Percentiles rank a stretch among this genome's conserved stretches.
Evolutionary conservation across 1,140 invertebrate species (phyloP).

Genomic region (Bombus confusus): DNA sequence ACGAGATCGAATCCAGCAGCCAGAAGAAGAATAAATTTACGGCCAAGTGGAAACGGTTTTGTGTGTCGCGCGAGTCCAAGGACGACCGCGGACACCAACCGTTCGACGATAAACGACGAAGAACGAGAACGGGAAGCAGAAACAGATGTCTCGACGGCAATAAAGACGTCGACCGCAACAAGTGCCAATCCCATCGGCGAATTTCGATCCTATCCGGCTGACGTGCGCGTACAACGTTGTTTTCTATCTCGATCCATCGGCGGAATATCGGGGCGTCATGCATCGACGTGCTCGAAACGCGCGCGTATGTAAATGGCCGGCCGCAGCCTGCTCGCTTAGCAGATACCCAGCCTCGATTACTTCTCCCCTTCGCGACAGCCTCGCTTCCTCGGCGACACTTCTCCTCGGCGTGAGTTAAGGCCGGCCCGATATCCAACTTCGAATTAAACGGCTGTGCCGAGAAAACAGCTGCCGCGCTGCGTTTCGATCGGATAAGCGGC

Average conservation of each 20-base stretch:
- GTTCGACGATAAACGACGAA: not conserved
- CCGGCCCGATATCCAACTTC: conserved; percentile 47
- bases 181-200: conserved; percentile 34
- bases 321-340: conserved; percentile 25
- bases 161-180: conserved; percentile 45
- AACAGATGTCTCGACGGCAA: conserved; percentile 21
- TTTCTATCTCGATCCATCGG: conserved; percentile 16
- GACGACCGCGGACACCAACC: too few species aligned
- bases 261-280: conserved; percentile 25
- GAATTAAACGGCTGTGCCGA: conserved; percentile 64
- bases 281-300: conserved; percentile 17
- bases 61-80: too few species aligned
- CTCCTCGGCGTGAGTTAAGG: conserved; percentile 17
- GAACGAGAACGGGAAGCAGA: not conserved
- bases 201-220: conserved; percentile 28
- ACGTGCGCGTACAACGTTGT: not conserved
- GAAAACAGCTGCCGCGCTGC: conserved; percentile 58
- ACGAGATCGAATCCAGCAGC: not conserved
- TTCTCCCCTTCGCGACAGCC: conserved; percentile 26
- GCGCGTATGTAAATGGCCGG: conserved; percentile 41
- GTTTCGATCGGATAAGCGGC: conserved; percentile 60
- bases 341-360: conserved; percentile 41
- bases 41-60: too few species aligned
- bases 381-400: conserved; percentile 53
- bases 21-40: too few species aligned